Evolutionary conservation across 1,140 invertebrate species (phyloP), one percentile per base, ranked within the genome.

Genomic region (Drepana arcuata): DNA sequence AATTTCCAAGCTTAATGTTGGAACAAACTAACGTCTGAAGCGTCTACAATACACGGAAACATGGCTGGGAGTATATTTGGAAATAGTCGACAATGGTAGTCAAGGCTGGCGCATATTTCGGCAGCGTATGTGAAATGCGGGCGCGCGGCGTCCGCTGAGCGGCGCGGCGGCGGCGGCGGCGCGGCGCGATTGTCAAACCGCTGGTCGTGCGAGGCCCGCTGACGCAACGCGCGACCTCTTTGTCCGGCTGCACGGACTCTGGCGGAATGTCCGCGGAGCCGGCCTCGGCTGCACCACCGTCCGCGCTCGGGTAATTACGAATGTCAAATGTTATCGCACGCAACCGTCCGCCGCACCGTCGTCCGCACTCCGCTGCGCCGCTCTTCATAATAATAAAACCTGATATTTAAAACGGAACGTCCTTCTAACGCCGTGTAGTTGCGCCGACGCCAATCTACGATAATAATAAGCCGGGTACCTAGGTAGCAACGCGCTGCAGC

Each of bases 351-450:
- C 62, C 63, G 61, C 55, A 48, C 53, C 51, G 47, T 21, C 9
- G 46, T 75, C 78, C 74, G 71, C 69, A 77, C 72, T 78, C 72
- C 71, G 71, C 77, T 69, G 73, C 73, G 63, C 74, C 66, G 69
- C 73, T 79, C 74, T 77, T 82, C 78, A 82, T 82, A 82, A 82
- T 82, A 82, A 82, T 82, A 82, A 82, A 82, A 82, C 78, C 78
- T 82, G 78, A 82, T 82, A 82, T 82, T 82, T 82, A 82, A 82
- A 82, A 82, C 78, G 78, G 78, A 82, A 82, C 75, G 78, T 82
- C 78, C 78, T 82, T 82, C 78, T 82, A 82, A 82, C 78, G 78
- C 75, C 74, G 78, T 82, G 78, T 82, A 82, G 78, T 82, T 82
- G 78, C 78, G 78, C 78, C 78, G 78, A 82, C 78, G 78, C 78